Evolutionary conservation across 1,140 invertebrate species (phyloP), one percentile per base, ranked within the genome.

Genomic region (Atta texana): DNA sequence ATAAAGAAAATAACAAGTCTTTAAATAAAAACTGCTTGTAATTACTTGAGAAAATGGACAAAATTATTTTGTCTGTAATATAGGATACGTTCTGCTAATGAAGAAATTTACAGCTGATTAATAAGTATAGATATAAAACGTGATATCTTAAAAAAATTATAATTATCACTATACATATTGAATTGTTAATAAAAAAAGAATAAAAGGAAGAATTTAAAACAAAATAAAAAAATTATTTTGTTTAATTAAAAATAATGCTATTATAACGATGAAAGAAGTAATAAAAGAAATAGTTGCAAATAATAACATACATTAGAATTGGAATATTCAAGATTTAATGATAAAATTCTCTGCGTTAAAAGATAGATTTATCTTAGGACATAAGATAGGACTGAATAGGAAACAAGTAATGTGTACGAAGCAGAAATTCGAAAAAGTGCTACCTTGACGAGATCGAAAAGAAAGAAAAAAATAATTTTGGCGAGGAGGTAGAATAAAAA

Each of bases 331-430:
- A 68, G 31, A 81, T 24, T 24, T 71, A 24, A 68, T 12, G 3
- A 14, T 24, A 44, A 24, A 24, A 16, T 61, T 24, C 1, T 68
- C 2, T 53, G 6, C 16, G 51, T 68, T n/a, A 28, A 59, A 66
- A 39, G 31, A 39, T 3, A 81, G 21, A 34, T 59, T 14, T 16
- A 16, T 51, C 16, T 57, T 18, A 63, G 49, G 57, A 76, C 21
- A 24, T 63, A 81, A 59, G 24, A 57, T 18, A 85, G 55, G 55
- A 68, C 21, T 63, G 53, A 51, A 49, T 64, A 75, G 72, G 68
- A 89, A 89, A 24, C 68, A 55, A 77, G 49, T 69, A 69, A 89
- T 59, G 74, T 66, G 88, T 89, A 85, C 57, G 34, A 68, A 49
- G 28, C 28, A 66, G 31, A 85, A 31, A 64, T 61, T 74, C 21